Percentiles rank a stretch among this genome's conserved stretches.
Evolutionary conservation across 2,888 invertebrate genomes (phyloP).

Genomic region (Plagiodera versicolora): DNA sequence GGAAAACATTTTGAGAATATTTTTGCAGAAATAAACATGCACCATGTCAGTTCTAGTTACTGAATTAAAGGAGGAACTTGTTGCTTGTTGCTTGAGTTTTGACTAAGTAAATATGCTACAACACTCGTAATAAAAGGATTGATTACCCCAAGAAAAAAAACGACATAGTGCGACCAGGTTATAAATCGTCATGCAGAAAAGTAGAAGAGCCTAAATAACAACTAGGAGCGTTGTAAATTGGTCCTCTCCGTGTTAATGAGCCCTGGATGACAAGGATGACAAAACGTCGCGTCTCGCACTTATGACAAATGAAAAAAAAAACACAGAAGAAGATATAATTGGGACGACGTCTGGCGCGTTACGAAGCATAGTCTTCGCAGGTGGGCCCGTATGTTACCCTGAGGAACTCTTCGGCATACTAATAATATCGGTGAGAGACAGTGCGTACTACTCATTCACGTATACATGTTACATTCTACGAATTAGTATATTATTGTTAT

Average conservation of each 20-base stretch:
- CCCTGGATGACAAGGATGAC: constrained; percentile 46
- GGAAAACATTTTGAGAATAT: too few species aligned
- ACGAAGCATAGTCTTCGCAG: constrained; percentile 46
- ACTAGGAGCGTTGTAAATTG: constrained; percentile 50
- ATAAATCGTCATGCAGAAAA: constrained; percentile 48
- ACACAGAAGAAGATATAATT: constrained; percentile 45
- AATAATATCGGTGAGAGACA: constrained; percentile 45
- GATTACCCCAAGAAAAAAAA: constrained; percentile 20
- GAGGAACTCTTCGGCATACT: constrained; percentile 42
- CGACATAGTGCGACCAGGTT: constrained; percentile 38
- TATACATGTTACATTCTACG: constrained; percentile 23
- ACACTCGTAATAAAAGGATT: too few species aligned
- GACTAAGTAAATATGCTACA: too few species aligned
- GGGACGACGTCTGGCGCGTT: constrained; percentile 44
- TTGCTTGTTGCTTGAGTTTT: too few species aligned
- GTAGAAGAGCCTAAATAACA: constrained; percentile 42
- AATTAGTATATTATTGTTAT: constrained; percentile 25
- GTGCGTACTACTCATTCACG: constrained; percentile 25
- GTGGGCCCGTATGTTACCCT: constrained; percentile 49
- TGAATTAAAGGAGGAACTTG: too few species aligned
- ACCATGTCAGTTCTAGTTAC: too few species aligned
- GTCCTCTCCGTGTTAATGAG: constrained; percentile 49
- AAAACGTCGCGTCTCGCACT: constrained; percentile 46
- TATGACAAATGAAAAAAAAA: constrained; percentile 48
- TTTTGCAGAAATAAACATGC: too few species aligned